Evolutionary conservation across 2,888 invertebrate genomes (phyloP).

Genomic region (Nephrotoma guestfalica): DNA sequence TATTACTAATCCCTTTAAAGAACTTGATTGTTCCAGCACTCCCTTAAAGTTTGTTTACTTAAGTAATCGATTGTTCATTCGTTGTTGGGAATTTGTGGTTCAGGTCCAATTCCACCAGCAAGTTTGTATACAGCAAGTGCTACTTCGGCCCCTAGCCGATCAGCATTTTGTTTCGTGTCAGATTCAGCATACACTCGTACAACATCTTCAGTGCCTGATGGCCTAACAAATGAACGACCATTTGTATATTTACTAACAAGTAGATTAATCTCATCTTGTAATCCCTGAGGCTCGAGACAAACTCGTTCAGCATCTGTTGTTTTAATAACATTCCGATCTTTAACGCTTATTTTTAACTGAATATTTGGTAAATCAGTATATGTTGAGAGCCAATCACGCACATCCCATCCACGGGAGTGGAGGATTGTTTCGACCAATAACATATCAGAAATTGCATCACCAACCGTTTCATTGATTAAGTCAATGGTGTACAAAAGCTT

Average conservation of each 20-base stretch:
- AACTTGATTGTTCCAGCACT: neutral
- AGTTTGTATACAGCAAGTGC: constrained; percentile 57
- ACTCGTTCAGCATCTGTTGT: constrained; percentile 80
- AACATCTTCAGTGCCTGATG: constrained; percentile 96
- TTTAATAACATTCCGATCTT: constrained; percentile 69
- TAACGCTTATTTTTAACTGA: constrained; percentile 75
- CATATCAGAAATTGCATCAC: constrained; percentile 95
- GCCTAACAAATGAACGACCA: constrained; percentile 80
- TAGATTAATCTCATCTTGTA: constrained; percentile 67
- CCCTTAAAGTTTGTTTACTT: neutral
- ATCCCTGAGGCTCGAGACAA: constrained; percentile 64
- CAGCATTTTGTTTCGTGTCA: constrained; percentile 51
- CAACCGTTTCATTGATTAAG: constrained; percentile 87
- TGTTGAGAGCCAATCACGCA: constrained; percentile 61
- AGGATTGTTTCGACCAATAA: constrained; percentile 85
- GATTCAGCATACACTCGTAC: constrained; percentile 95
- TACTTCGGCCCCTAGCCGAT: constrained; percentile 60
- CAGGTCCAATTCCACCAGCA: constrained; percentile 64
- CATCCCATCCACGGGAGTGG: constrained; percentile 62
- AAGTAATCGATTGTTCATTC: neutral
- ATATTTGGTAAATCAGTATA: constrained; percentile 81
- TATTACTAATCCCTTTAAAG: neutral
- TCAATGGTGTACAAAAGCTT: constrained; percentile 57
- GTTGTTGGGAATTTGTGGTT: constrained; percentile 33
- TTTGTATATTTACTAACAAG: constrained; percentile 50